phyloP scores from a whole-genome alignment of 2,888 invertebrate species.

The Anthrax anthrax region DNA sequence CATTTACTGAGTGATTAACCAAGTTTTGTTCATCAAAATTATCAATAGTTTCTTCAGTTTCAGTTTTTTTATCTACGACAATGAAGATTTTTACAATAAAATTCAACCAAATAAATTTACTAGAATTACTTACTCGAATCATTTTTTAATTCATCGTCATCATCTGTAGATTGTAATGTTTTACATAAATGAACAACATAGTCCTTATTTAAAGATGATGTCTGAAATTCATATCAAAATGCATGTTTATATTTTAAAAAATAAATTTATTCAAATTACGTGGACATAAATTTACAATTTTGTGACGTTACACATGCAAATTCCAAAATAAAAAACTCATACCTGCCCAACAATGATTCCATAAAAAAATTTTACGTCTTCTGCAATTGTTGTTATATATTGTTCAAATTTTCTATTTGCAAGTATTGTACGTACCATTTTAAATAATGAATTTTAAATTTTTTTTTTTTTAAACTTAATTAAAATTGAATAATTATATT shows the following conservation, averaged over 20 bases:
- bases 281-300: no score
- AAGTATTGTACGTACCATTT: constrained; percentile 43
- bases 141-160: no score
- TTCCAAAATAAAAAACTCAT: no score
- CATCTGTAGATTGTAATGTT: constrained; percentile 42
- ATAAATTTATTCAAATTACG: no score
- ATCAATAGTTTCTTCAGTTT: neutral
- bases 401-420: constrained; percentile 53
- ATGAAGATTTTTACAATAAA: no score
- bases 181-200: constrained; percentile 66
- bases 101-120: no score
- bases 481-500: no score
- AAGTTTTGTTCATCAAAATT: constrained; percentile 24
- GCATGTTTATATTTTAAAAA: no score
- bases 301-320: neutral
- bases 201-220: constrained; percentile 47
- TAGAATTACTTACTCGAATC: no score
- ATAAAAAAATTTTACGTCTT: constrained; percentile 47
- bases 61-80: constrained; percentile 10
- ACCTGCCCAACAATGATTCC: constrained; percentile 74
- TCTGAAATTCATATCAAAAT: constrained; percentile 15
- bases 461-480: no score
- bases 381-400: constrained; percentile 50
- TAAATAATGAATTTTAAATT: neutral
- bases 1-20: constrained; percentile 74